phyloP scores from a whole-genome alignment of 2,888 invertebrate genomes.

The Panorpa germanica region DNA sequence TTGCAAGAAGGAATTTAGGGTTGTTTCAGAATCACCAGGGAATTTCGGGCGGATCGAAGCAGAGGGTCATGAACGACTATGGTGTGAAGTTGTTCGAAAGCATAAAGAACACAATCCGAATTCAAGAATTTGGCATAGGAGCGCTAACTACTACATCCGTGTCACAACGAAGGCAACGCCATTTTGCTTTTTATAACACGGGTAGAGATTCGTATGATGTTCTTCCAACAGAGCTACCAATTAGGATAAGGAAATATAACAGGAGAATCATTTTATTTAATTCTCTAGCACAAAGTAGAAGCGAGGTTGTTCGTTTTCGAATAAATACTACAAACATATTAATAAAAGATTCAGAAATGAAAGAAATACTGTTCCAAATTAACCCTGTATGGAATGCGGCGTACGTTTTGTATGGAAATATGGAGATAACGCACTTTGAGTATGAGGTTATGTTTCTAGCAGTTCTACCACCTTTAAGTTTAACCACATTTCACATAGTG shows the following conservation, averaged over 20 bases:
- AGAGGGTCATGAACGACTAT: constrained; percentile 86
- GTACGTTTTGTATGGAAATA: too few relatives aligned
- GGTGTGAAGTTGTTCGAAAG: constrained; percentile 72
- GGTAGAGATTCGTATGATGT: constrained; percentile 66
- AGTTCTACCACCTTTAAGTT: constrained; percentile 53
- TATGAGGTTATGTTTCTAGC: constrained; percentile 61
- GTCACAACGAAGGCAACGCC: constrained; percentile 18
- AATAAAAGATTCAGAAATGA: constrained; percentile 42
- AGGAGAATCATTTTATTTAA: constrained; percentile 76
- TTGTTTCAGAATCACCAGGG: constrained; percentile 97
- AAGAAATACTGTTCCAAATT: constrained; percentile 57
- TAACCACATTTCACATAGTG: too few relatives aligned
- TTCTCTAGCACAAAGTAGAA: constrained; percentile 55
- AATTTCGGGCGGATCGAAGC: constrained; percentile 88
- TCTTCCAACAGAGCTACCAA: constrained; percentile 51
- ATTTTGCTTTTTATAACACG: constrained; percentile 39
- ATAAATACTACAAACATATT: constrained; percentile 51
- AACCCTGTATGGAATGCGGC: constrained; percentile 65
- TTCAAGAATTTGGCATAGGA: constrained; percentile 57
- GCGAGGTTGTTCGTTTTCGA: constrained; percentile 56
- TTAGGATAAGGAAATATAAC: too few relatives aligned
- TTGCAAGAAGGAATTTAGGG: constrained; percentile 67
- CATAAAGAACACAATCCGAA: constrained; percentile 53
- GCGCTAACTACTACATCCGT: constrained; percentile 28
- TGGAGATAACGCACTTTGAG: constrained; percentile 33